These are phyloP conservation scores for Cotesia chilonis DNA, from an alignment of 1,140 invertebrate genomes.

Conservation along the genomic window DNA sequence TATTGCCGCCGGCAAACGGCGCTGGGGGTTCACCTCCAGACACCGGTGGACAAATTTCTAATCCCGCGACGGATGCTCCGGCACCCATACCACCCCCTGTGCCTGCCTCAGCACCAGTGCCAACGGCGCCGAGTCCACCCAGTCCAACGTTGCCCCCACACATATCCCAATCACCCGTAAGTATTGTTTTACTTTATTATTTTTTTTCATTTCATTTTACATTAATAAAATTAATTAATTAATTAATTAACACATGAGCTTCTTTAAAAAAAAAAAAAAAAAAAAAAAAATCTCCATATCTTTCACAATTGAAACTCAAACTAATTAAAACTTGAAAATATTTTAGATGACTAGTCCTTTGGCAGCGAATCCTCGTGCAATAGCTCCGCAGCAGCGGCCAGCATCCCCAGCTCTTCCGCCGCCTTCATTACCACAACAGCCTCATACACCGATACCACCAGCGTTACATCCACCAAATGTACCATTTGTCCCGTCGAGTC, in stretches of 20 bases:
- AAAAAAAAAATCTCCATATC: not conserved
- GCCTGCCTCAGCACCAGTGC: slow-evolving; percentile 62
- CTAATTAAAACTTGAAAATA: slow-evolving; percentile 1
- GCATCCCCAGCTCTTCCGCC: slow-evolving; percentile 60
- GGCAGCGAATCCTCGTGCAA: slow-evolving; percentile 66
- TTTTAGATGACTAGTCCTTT: slow-evolving; percentile 65
- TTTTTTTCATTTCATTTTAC: not conserved
- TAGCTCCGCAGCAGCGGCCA: slow-evolving; percentile 63
- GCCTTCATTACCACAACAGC: slow-evolving; percentile 59
- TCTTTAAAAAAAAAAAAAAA: too few species aligned
- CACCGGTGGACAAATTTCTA: slow-evolving; percentile 64
- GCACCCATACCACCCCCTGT: slow-evolving; percentile 64
- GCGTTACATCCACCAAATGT: slow-evolving; percentile 67
- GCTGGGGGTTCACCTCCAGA: slow-evolving; percentile 64
- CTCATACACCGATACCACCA: slow-evolving; percentile 65
- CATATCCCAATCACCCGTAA: slow-evolving; percentile 65
- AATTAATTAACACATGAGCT: too few species aligned
- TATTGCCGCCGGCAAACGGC: slow-evolving; percentile 66
- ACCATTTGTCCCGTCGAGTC: slow-evolving; percentile 66
- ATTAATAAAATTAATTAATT: slow-evolving; percentile 7
- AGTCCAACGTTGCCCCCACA: slow-evolving; percentile 65
- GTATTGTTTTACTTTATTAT: slow-evolving; percentile 40
- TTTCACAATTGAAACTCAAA: not conserved
- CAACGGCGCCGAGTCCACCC: slow-evolving; percentile 64
- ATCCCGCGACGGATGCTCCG: slow-evolving; percentile 64